These are phyloP conservation scores for Dromas ardeola DNA, from an alignment of 2,113 vertebrate genomes.

Conservation along the genomic window DNA sequence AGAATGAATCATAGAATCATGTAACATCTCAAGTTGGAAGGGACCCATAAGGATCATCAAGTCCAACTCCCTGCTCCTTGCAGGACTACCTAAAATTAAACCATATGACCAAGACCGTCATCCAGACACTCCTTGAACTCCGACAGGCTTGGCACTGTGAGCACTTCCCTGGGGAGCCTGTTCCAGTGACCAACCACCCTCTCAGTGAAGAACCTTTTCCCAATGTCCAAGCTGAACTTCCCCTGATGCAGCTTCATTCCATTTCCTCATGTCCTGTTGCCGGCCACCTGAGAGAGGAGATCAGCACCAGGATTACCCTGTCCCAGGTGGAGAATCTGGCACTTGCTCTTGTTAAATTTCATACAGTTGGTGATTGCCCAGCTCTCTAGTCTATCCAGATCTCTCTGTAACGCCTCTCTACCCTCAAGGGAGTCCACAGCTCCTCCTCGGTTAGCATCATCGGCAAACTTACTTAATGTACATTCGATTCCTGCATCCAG, in stretches of 20 bases:
- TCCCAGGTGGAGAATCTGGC: background rate
- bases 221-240: background rate
- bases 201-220: background rate
- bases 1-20: background rate
- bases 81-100: background rate
- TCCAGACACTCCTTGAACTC: background rate
- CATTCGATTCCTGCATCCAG: background rate
- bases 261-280: background rate
- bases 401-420: background rate
- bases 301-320: background rate
- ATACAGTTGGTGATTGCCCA: background rate
- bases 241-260: background rate
- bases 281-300: background rate
- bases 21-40: background rate
- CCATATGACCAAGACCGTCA: accelerated
- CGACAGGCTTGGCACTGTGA: background rate
- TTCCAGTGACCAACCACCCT: background rate
- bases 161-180: too few species aligned
- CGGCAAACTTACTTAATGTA: background rate
- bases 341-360: background rate
- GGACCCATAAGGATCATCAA: background rate
- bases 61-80: background rate
- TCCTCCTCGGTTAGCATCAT: background rate
- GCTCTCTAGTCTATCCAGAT: background rate
- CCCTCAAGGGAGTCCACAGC: background rate